These are phyloP conservation scores for Poecile atricapillus DNA, from an alignment of 2,113 vertebrate genomes.

Conservation along the genomic window DNA sequence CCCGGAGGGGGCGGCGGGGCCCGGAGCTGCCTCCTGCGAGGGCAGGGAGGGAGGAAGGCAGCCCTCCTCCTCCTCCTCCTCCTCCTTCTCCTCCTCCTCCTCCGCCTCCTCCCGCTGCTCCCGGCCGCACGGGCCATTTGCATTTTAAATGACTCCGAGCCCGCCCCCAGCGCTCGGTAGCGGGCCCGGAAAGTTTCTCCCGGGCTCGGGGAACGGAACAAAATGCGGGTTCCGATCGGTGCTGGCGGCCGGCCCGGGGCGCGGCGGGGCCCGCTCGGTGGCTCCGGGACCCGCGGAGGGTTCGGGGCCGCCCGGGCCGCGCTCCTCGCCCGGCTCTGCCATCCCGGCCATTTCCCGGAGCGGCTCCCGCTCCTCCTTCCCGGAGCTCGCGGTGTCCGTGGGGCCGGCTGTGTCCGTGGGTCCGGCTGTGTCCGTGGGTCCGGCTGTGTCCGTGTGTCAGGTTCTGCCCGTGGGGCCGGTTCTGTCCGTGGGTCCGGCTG, in stretches of 20 bases:
- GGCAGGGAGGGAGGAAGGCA: not conserved
- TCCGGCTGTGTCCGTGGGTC: too few species aligned
- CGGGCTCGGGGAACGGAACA: not conserved
- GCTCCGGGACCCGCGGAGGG: not conserved
- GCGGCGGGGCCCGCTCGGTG: not conserved
- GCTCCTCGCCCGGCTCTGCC: not conserved
- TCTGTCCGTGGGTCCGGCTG: too few species aligned
- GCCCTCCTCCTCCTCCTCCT: not conserved
- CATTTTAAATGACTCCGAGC: constrained; percentile 10
- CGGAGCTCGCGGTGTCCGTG: too few species aligned
- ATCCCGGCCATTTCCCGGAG: not conserved
- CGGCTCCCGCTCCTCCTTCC: too few species aligned
- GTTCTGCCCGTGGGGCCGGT: too few species aligned
- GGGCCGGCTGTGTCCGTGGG: too few species aligned
- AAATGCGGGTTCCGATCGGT: not conserved
- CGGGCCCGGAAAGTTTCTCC: constrained; percentile 2
- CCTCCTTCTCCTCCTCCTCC: not conserved
- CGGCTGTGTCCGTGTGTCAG: too few species aligned
- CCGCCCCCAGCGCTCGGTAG: not conserved
- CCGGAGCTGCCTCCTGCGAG: not conserved
- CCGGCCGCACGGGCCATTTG: not conserved
- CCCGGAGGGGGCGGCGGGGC: not conserved
- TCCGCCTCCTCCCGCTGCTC: not conserved
- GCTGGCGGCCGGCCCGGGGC: not conserved
- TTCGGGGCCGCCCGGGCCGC: not conserved